Base-by-base conservation (phyloP, 2,888 invertebrate species). In the Dasypogon diadema region DNA sequence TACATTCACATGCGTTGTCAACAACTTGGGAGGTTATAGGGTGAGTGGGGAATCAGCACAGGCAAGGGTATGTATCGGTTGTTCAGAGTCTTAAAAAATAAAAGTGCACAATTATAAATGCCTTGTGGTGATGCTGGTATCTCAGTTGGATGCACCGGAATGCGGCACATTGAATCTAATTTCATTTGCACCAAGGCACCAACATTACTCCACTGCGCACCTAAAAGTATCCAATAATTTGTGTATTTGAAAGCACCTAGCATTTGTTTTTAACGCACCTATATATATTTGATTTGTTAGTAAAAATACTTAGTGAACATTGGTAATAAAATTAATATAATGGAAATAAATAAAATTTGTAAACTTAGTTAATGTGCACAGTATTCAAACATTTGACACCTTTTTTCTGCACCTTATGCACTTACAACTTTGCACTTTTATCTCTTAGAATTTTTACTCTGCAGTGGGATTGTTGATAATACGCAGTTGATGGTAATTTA, bases 1-100 rank as follows among this genome's bases (percentile, higher is more conserved):
- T 81, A 91, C 91, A 82, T 92, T 93, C 87, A 92, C 92, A 82
- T 93, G 93, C 83, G 91, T 92, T 83, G 92, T 93, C 84, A 92
- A 92, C 87, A 92, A 93, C 88, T 89, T 93, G 85, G 89, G 89
- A 81, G 89, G 89, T 88, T 89, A 92, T 89, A 92, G 93, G 93
- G 96, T 96, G 94, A 95, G 94, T 94, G 93, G 93, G 89, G 92
- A 92, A 89, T 89, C 91, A 89, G 89, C 91, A 89, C 91, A 91
- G 86, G 92, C 92, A 89, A 92, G 92, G 93, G 93, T 93, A 92
- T 92, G 93, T 93, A 92, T 92, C 90, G 85, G 86, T 86, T 86
- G 81, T 82, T 80, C 79, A 77, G 76, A 73, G 60, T 75, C 77
- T 72, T 26, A 75, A 51, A 42, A n/a, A 56, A 70, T 48, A 51